Evolutionary conservation across 2,888 invertebrate species (phyloP), one percentile per base, ranked within the genome.

Genomic region (Mongoloraphidia duomilia): DNA sequence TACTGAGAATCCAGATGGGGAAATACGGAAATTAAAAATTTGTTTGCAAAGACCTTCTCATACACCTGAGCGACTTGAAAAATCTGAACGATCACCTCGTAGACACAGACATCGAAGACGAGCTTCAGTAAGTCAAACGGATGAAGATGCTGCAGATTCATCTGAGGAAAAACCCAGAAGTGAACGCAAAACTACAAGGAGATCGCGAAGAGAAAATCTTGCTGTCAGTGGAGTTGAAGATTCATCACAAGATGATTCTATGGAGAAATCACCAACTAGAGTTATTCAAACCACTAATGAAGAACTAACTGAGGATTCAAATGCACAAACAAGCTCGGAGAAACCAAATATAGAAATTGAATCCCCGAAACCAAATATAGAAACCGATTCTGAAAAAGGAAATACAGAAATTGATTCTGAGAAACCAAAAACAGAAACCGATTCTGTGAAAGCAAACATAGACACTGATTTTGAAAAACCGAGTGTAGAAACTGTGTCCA

Each of bases 11-110:
- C 62, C 74, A 42, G 67, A 69, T 50, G 79, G 79, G 9, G 78
- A 79, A 61, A 78, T 79, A 58, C 74, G 79, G 57, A 80, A 79
- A 61, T 60, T 80, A 34, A 80, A 80, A 61, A 71, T 80, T 55
- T 80, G 77, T 58, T 64, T 80, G 53, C 75, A 77, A 49, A 72
- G 79, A 33, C 75, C 75, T 2, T 68, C 74, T 1, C 70, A 72
- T 10, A 74, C 75, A 9, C 73, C 75, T 1, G 76, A 76, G 59
- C 63, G 72, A 54, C 66, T 61, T 1, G 74, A 73, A 50, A 69
- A 71, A 53, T 73, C 73, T 5, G 26, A 26, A 26, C 26, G 26
- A 26, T 50, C 52, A 8, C 73, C 73, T 34, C 67, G 72, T 10
- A 70, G 73, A 53, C 71, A 70, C 55, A 69, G 72, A 56, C 69